Base-by-base conservation (phyloP, 2,888 invertebrate species). In the Physocephala rufipes region DNA sequence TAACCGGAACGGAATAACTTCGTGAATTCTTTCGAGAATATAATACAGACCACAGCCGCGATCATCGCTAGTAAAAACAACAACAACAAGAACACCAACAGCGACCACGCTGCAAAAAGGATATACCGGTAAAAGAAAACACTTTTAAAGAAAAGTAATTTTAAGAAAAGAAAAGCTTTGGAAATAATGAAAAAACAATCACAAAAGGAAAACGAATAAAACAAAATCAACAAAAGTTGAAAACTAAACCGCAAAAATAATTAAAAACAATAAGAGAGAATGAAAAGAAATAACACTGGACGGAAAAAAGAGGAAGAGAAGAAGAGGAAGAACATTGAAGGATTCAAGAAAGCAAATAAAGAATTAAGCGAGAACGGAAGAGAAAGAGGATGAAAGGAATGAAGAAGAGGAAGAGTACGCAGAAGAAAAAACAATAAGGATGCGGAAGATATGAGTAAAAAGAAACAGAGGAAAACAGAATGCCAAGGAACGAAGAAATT, bases 1-100 rank as follows among this genome's bases (percentile, higher is more conserved):
- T 15, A n/a, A 49, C 36, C 49, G 49, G 49, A 62, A 21, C 51
- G 28, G 28, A 49, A 61, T 21, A 68, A 68, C 62, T 68, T 62
- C 62, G 15, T 51, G 68, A 68, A 68, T 68, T 62, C 62, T 28
- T 26, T 36, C 36, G 36, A 51, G 61, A 68, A 62, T 62, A 19
- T 16, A 59, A 59, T 49, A 28, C 15, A 21, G 21, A 55, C 15
- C 36, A 55, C 21, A 53, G 16, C 53, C 5, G 5, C n/a, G 55
- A 36, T 43, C 28, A 55, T 19, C 62, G 15, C 12, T 9, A 7
- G 62, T 36, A 21, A 36, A 59, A 65, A 26, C 15, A 58, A 43
- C 16, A 53, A 53, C 28, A 30, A 43, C 24, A 55, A 53, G 3
- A 55, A 53, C 9, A 30, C 28, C 26, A 62, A n/a, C 66, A 66